phyloP scores from a whole-genome alignment of 2,113 vertebrate genomes.

The Barbus barbus region DNA sequence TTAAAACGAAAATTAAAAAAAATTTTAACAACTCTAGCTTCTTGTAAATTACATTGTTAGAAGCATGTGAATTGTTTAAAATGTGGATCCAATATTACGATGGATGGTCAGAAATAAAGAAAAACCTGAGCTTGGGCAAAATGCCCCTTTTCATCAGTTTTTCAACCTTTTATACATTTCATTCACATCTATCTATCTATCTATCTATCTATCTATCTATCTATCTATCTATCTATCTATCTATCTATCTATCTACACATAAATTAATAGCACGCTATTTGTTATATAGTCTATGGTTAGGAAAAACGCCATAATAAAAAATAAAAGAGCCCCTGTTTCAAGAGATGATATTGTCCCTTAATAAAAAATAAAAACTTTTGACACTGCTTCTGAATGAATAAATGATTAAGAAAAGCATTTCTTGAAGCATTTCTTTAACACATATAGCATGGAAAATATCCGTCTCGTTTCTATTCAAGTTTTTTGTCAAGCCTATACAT shows the following conservation, averaged over 20 bases:
- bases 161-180: not conserved
- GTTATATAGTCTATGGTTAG: not conserved
- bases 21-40: not conserved
- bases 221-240: not conserved
- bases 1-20: not conserved
- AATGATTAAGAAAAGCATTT: not conserved
- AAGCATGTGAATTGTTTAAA: not conserved
- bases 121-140: not conserved
- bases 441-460: not conserved
- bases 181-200: not conserved
- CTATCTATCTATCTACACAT: not conserved
- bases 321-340: not conserved
- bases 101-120: not conserved
- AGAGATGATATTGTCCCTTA: not conserved
- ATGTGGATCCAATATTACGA: not conserved
- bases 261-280: not conserved
- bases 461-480: not conserved
- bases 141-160: not conserved
- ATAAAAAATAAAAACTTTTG: not conserved
- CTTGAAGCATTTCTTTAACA: not conserved
- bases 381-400: not conserved
- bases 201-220: too few relatives aligned
- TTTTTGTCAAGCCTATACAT: not conserved
- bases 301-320: not conserved
- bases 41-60: not conserved